Percentiles rank a stretch among this genome's conserved stretches.
phyloP scores from a whole-genome alignment of 2,797 vertebrate genomes.

The Chaetodon trifasciatus region DNA sequence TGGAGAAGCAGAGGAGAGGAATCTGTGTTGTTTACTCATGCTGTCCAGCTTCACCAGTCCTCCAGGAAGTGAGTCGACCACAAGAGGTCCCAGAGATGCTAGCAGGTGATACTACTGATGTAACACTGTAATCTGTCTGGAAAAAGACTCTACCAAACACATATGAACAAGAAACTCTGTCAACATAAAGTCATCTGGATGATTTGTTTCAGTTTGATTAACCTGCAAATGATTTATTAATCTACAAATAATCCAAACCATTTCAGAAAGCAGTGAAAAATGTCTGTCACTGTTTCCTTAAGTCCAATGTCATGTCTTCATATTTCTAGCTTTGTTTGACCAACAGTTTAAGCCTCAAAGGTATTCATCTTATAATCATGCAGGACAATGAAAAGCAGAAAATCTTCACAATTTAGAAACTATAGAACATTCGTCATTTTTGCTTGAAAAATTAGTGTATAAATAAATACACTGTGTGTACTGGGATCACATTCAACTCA shows the following conservation, averaged over 20 bases:
- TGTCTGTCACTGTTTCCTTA: no score
- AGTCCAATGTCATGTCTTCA: no score
- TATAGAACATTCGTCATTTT: background rate
- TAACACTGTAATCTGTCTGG: background rate
- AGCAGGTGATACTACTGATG: conserved; percentile 18
- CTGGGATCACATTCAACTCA: background rate
- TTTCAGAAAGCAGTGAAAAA: no score
- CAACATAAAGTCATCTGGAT: background rate
- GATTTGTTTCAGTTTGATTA: background rate
- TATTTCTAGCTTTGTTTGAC: no score
- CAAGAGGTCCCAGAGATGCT: conserved; percentile 9
- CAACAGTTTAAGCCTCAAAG: background rate
- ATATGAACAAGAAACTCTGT: background rate
- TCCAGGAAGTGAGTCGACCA: conserved; percentile 36
- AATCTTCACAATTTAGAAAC: background rate
- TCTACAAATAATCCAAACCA: no score
- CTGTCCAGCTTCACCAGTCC: conserved; percentile 48
- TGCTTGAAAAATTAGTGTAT: background rate
- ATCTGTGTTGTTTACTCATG: conserved; percentile 74
- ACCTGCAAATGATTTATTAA: no score
- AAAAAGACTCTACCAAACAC: background rate
- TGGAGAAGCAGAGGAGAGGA: conserved; percentile 72
- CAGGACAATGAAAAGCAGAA: background rate
- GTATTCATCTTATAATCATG: background rate
- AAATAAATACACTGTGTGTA: no score